Base-by-base conservation (phyloP, 2,113 vertebrate species). In the Ciconia boyciana region DNA sequence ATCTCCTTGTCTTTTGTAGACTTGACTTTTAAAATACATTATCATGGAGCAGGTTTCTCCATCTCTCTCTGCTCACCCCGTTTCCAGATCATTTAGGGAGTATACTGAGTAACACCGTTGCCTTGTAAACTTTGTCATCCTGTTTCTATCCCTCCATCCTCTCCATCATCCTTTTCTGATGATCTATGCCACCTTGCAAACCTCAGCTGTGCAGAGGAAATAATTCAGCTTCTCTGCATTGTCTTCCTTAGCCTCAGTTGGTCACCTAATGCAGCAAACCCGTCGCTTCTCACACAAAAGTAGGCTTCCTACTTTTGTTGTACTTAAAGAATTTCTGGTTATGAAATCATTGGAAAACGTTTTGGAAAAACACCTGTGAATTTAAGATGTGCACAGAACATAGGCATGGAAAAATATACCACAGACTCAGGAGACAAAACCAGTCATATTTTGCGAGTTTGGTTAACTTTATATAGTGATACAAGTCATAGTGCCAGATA, bases 281-380 rank as follows among this genome's bases (percentile, higher is more conserved):
- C 1, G 4, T 93, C 83, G 46, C 54, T 91, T 87, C 58, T 91
- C 36, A 87, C 65, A 84, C 81, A 94, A 69, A 96, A 89, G 54
- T 48, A 57, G 41, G 29, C 82, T 97, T 96, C 95, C 96, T 96
- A 62, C 93, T 95, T 97, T 95, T 97, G 95, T 97, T 95, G 7
- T 90, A n/a, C 70, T 77, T 89, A 51, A 94, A 51, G 80, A 83
- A 77, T 76, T 84, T 89, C 48, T 89, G 69, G 13, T 87, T 91
- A 55, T 91, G 89, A 89, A 65, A 61, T 94, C 11, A 81, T 39
- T 77, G 65, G 70, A 85, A 95, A 81, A 28, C 7, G 4, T 90
- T 78, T 84, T 52, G 69, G 74, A 81, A 84, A 79, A 95, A 89
- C 87, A 95, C 71, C 72, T 86, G 66, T 52, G 83, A 89, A 36